Percentiles rank a stretch among this genome's conserved stretches.
Evolutionary conservation across 2,113 vertebrate species (phyloP).

Genomic region (Pseudopipra pipra): DNA sequence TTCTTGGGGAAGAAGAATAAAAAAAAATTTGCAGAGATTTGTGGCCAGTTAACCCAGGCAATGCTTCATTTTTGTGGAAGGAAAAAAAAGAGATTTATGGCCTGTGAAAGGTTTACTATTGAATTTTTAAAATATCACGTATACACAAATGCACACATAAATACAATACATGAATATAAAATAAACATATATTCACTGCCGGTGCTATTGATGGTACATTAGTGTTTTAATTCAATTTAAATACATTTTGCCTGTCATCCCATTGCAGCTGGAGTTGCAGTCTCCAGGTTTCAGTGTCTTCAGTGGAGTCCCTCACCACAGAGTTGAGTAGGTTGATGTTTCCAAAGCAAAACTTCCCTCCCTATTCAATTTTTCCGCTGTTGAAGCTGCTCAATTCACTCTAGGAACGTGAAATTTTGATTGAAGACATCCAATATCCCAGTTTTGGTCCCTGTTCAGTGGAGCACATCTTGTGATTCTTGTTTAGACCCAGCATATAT

Average conservation of each 20-base stretch:
- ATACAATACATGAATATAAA: not conserved
- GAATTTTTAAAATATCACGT: not conserved
- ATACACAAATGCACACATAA: not conserved
- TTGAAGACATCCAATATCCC: not conserved
- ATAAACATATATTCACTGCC: not conserved
- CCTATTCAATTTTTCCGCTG: not conserved
- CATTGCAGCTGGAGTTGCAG: not conserved
- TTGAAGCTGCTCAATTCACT: not conserved
- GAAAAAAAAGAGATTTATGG: not conserved
- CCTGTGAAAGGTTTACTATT: not conserved
- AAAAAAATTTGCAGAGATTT: not conserved
- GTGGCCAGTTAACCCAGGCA: not conserved
- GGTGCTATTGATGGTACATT: not conserved
- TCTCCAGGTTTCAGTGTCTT: not conserved
- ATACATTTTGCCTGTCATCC: not conserved
- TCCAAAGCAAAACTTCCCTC: not conserved
- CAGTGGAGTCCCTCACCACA: not conserved
- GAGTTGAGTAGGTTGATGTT: not conserved
- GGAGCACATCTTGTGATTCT: not conserved
- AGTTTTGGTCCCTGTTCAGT: not conserved
- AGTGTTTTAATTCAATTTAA: not conserved
- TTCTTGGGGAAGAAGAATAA: not conserved
- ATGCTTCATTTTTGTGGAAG: not conserved
- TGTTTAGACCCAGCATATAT: not conserved
- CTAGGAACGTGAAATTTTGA: not conserved